A percentile compares a stretch with the other conserved stretches of the same genome.
These are phyloP conservation scores for Macropus fuliginosus DNA, from an alignment of 2,797 vertebrate genomes.

Conservation along the genomic window DNA sequence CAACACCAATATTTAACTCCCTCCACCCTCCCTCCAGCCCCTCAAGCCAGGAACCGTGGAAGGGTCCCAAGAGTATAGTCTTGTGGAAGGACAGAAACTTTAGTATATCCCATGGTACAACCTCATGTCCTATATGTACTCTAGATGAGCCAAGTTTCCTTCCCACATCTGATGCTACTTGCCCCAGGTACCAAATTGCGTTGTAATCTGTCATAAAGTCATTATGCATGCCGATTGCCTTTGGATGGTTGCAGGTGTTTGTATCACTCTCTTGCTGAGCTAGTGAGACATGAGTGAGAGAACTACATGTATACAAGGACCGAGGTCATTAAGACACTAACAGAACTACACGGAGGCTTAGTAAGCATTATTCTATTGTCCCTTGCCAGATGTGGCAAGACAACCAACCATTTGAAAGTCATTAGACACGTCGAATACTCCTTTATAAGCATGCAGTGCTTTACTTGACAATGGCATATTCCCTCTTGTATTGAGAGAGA, in stretches of 20 bases:
- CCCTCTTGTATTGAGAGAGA: neutral
- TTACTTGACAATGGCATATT: neutral
- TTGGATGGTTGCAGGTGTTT: neutral
- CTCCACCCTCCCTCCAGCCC: no score
- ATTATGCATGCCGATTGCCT: neutral
- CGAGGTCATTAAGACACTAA: neutral
- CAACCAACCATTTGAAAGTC: neutral
- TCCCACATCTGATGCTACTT: neutral
- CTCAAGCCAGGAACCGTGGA: neutral
- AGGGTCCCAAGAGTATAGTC: neutral
- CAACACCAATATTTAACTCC: neutral
- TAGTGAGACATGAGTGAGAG: neutral
- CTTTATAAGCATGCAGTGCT: neutral
- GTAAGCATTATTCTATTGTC: neutral
- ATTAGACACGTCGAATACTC: neutral
- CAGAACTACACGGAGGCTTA: neutral
- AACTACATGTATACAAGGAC: neutral
- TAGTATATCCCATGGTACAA: neutral
- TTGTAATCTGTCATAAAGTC: neutral
- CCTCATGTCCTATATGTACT: neutral
- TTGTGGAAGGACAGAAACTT: neutral
- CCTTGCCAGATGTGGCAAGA: neutral
- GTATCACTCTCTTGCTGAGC: neutral
- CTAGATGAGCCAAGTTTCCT: neutral
- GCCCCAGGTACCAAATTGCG: neutral